Evolutionary conservation across 1,140 invertebrate genomes (phyloP).

Genomic region (Propsilocerus akamusi): DNA sequence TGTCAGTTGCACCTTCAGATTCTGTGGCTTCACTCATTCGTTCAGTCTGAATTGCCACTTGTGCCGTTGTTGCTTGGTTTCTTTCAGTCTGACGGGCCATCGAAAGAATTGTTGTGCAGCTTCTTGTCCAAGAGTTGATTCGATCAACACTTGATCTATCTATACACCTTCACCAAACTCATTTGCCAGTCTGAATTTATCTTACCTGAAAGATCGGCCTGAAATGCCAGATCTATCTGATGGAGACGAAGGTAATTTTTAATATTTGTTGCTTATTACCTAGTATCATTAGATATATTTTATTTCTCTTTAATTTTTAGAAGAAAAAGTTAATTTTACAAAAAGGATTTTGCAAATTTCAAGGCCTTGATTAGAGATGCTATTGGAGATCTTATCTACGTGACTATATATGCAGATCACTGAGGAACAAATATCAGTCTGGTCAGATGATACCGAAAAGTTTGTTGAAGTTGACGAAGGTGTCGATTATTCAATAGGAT

Average conservation of each 20-base stretch:
- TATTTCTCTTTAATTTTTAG: slow-evolving; percentile 19
- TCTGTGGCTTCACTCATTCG: too few relatives aligned
- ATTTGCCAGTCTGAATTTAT: too few relatives aligned
- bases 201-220: too few relatives aligned
- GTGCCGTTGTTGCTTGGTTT: too few relatives aligned
- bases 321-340: slow-evolving; percentile 51
- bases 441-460: slow-evolving; percentile 49
- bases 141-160: too few relatives aligned
- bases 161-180: too few relatives aligned
- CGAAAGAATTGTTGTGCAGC: slow-evolving; percentile 37
- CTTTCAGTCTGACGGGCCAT: too few relatives aligned
- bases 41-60: too few relatives aligned
- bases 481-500: slow-evolving; percentile 46
- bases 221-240: slow-evolving; percentile 14
- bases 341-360: slow-evolving; percentile 52
- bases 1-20: too few relatives aligned
- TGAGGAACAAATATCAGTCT: slow-evolving; percentile 50
- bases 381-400: slow-evolving; percentile 51
- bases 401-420: slow-evolving; percentile 61
- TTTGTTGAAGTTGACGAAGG: slow-evolving; percentile 59
- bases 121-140: slow-evolving; percentile 50
- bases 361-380: slow-evolving; percentile 42
- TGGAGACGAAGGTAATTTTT: slow-evolving; percentile 8
- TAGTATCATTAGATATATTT: neutral
- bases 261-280: slow-evolving; percentile 7